phyloP scores from a whole-genome alignment of 2,888 invertebrate species.

The Clanis bilineata region DNA sequence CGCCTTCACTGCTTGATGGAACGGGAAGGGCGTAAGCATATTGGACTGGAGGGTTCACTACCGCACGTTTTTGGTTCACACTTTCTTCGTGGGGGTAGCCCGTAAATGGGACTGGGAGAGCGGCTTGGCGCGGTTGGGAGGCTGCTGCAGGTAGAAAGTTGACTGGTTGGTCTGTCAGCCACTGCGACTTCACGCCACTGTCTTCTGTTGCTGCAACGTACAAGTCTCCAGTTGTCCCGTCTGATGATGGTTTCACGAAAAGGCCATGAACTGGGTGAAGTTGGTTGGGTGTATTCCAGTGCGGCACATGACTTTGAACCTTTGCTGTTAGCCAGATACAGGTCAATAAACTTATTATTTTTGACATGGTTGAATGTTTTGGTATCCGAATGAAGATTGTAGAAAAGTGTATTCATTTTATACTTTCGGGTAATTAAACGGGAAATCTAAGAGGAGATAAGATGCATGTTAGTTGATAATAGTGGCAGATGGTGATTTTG shows the following conservation, averaged over 20 bases:
- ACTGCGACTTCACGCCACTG: constrained; percentile 61
- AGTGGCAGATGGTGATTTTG: background rate
- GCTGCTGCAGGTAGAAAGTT: constrained; percentile 54
- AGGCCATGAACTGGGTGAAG: constrained; percentile 71
- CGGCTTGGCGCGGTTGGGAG: constrained; percentile 38
- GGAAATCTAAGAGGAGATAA: constrained; percentile 10
- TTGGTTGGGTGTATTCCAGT: constrained; percentile 47
- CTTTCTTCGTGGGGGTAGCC: constrained; percentile 47
- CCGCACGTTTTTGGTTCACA: constrained; percentile 54
- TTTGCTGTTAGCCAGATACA: background rate
- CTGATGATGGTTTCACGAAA: constrained; percentile 67
- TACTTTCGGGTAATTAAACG: background rate
- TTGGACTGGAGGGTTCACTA: constrained; percentile 50
- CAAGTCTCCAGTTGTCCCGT: constrained; percentile 70
- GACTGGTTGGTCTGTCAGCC: constrained; percentile 68
- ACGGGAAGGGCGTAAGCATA: constrained; percentile 58
- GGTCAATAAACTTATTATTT: background rate
- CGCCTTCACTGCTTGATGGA: constrained; percentile 39
- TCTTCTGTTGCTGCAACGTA: constrained; percentile 75
- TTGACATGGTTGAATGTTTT: background rate
- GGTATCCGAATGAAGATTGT: background rate
- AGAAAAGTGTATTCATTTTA: background rate
- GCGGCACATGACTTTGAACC: constrained; percentile 37
- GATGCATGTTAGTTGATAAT: constrained; percentile 8
- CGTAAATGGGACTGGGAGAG: constrained; percentile 39